These are phyloP conservation scores for Megalops cyprinoides DNA, from an alignment of 2,797 vertebrate species.

Conservation along the genomic window DNA sequence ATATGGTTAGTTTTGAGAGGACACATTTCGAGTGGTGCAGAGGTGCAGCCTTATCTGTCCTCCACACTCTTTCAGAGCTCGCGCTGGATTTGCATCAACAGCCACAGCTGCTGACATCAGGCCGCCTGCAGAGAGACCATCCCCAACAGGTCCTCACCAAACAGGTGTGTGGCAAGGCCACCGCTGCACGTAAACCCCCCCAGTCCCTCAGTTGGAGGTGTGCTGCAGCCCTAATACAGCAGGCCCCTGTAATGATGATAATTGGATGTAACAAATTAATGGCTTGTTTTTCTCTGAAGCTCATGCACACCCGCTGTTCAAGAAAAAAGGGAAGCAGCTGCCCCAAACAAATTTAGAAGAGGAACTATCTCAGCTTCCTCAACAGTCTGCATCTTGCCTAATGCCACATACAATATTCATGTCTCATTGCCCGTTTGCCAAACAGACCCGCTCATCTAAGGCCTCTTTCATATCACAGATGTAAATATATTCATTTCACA, in stretches of 20 bases:
- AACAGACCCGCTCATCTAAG: not conserved
- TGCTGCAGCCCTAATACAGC: not conserved
- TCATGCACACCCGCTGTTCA: not conserved
- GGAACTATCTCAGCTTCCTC: constrained; percentile 13
- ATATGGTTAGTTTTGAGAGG: not conserved
- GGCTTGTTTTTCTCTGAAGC: not conserved
- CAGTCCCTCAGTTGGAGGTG: not conserved
- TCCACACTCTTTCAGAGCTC: not conserved
- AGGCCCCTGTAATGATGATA: not conserved
- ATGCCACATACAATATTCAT: not conserved
- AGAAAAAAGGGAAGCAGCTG: constrained; percentile 5
- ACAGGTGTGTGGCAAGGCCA: constrained; percentile 1
- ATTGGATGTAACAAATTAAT: not conserved
- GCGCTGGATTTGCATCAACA: not conserved
- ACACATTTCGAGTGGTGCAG: not conserved
- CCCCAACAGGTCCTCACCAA: not conserved
- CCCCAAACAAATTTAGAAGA: constrained; percentile 10
- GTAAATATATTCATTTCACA: not conserved
- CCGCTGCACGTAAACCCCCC: not conserved
- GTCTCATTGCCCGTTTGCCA: not conserved
- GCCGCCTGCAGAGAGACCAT: not conserved
- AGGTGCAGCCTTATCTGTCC: not conserved
- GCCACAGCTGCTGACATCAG: constrained; percentile 15
- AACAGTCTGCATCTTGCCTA: not conserved
- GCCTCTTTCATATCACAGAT: too few species aligned